A percentile compares a stretch with the other conserved stretches of the same genome.
These are phyloP conservation scores for Chrysogorgia sp. DNA, from an alignment of 92 coral and sea anemone genomes.

Conservation along the genomic window DNA sequence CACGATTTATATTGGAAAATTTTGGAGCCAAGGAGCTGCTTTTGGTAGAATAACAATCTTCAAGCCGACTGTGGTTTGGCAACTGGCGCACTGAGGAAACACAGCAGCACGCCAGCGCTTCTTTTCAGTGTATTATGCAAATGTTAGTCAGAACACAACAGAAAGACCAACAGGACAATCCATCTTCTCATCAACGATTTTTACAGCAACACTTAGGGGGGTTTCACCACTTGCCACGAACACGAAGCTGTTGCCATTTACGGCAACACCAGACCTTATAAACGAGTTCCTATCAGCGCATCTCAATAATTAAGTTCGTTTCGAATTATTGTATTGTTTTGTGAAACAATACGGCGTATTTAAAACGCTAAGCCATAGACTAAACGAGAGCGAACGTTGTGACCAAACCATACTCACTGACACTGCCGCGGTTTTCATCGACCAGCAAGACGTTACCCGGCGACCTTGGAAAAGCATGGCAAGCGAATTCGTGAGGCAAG, in stretches of 20 bases:
- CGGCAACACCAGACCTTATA: background rate
- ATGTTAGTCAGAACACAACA: background rate
- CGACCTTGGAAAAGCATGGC: no score
- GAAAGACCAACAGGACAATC: background rate
- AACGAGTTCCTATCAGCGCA: background rate
- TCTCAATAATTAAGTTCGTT: background rate
- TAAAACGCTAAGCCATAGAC: background rate
- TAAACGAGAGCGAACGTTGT: background rate
- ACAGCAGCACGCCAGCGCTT: no score
- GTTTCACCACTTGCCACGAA: background rate
- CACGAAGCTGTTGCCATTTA: background rate
- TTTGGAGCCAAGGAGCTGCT: no score
- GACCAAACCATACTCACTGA: no score
- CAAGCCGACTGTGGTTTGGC: no score
- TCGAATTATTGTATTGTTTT: background rate
- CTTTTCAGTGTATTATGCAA: background rate
- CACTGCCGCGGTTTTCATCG: background rate
- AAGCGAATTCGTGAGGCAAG: no score
- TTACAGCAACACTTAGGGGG: background rate
- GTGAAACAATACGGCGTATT: background rate
- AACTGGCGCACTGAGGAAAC: no score
- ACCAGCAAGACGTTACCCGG: no score
- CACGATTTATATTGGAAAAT: no score
- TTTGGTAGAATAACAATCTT: no score
- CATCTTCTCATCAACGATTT: background rate